A percentile compares a stretch with the other conserved stretches of the same genome.
These are phyloP conservation scores for Sarotherodon lohbergeri DNA, from an alignment of 2,113 vertebrate species.

Conservation along the genomic window DNA sequence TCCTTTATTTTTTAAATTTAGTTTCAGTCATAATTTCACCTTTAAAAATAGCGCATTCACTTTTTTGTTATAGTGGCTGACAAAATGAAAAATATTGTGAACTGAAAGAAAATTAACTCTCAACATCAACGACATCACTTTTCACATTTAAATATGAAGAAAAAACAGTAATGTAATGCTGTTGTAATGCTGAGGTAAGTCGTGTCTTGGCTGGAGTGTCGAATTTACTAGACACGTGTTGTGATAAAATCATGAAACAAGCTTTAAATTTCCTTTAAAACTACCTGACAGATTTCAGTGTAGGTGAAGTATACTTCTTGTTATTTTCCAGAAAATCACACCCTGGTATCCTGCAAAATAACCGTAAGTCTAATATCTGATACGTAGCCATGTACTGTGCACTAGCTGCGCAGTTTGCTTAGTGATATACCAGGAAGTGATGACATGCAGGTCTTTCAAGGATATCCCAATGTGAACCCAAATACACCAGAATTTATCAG, in stretches of 20 bases:
- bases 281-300: neutral
- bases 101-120: neutral
- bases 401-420: neutral
- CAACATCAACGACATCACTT: neutral
- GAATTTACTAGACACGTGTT: neutral
- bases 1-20: neutral
- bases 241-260: neutral
- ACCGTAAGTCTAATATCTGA: neutral
- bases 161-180: neutral
- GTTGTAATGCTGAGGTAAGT: neutral
- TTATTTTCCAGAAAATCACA: neutral
- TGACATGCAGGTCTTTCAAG: neutral
- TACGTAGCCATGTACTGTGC: neutral
- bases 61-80: neutral
- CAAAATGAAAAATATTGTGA: neutral
- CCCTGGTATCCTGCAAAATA: neutral
- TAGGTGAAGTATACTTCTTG: neutral
- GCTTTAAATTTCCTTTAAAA: neutral
- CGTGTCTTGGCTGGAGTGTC: neutral
- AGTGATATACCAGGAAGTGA: neutral
- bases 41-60: neutral
- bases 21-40: neutral
- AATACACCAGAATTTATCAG: neutral
- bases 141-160: neutral
- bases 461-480: neutral